Conservation (phyloP, 2,888 invertebrate genomes). For the Villa cingulata region DNA sequence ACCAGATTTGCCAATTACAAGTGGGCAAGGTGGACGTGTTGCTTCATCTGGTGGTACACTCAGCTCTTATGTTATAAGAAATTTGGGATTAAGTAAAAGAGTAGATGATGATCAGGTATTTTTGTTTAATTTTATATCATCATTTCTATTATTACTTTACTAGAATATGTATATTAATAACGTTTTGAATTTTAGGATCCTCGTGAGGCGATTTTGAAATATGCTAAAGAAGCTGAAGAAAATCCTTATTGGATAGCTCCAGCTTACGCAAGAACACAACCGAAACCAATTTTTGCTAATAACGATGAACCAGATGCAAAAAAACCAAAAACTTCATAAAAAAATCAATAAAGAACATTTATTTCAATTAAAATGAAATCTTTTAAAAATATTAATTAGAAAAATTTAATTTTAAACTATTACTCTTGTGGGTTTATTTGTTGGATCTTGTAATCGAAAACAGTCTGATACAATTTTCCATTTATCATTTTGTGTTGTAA, state of each 20-base stretch:
- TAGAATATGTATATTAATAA: neutral
- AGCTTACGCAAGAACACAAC: constrained; percentile 81
- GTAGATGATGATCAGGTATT: constrained; percentile 72
- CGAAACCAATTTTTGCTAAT: constrained; percentile 64
- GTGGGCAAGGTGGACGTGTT: constrained; percentile 83
- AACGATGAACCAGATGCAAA: constrained; percentile 29
- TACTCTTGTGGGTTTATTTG: neutral
- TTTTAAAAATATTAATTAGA: too few species aligned
- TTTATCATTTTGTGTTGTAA: constrained; percentile 76
- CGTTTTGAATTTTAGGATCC: constrained; percentile 49
- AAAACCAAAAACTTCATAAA: constrained; percentile 26
- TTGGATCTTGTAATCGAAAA: constrained; percentile 58
- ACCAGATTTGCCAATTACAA: constrained; percentile 78
- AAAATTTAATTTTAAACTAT: neutral
- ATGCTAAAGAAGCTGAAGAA: constrained; percentile 87
- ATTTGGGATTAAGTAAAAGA: constrained; percentile 82
- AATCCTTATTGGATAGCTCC: constrained; percentile 96
- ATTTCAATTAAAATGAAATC: too few species aligned
- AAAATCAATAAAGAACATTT: neutral
- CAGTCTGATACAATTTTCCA: constrained; percentile 91
- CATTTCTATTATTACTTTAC: neutral
- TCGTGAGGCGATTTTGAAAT: constrained; percentile 84
- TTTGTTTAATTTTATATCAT: neutral
- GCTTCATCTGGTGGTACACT: constrained; percentile 88
- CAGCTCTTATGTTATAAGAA: constrained; percentile 89